These are phyloP conservation scores for Rhinolophus ferrumequinum DNA, from an alignment of 2,113 vertebrate genomes.

Conservation along the genomic window DNA sequence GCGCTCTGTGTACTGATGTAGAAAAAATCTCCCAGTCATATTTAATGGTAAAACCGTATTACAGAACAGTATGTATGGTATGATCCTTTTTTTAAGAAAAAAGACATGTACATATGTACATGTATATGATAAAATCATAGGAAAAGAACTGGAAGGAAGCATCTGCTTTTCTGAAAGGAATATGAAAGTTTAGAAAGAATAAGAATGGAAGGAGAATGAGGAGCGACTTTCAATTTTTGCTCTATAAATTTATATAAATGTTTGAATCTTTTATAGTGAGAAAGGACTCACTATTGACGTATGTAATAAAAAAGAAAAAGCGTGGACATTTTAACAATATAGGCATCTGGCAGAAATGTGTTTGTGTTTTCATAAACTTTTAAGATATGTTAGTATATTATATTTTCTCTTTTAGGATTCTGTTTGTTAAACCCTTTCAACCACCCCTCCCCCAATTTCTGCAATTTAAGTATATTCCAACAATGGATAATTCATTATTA, in stretches of 20 bases:
- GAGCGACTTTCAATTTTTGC: not conserved
- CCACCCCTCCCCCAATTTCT: not conserved
- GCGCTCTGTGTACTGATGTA: not conserved
- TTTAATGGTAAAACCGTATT: not conserved
- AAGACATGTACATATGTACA: not conserved
- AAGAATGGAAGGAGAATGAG: not conserved
- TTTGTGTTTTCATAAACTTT: constrained; percentile 17
- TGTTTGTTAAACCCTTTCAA: not conserved
- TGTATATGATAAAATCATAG: not conserved
- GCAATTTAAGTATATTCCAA: not conserved
- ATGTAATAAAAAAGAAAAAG: not conserved
- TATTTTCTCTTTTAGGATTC: not conserved
- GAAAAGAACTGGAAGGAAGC: not conserved
- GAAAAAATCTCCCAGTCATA: not conserved
- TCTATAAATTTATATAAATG: not conserved
- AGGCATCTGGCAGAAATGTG: not conserved
- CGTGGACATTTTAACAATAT: not conserved
- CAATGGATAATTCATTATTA: not conserved
- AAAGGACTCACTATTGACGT: not conserved
- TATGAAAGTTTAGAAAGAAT: not conserved
- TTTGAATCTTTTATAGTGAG: not conserved
- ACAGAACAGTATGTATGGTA: not conserved
- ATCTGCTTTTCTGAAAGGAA: not conserved
- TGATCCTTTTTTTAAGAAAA: not conserved
- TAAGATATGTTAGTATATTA: not conserved